Conservation (phyloP, 2,888 invertebrate genomes). For the Hypselothyrea guttata region DNA sequence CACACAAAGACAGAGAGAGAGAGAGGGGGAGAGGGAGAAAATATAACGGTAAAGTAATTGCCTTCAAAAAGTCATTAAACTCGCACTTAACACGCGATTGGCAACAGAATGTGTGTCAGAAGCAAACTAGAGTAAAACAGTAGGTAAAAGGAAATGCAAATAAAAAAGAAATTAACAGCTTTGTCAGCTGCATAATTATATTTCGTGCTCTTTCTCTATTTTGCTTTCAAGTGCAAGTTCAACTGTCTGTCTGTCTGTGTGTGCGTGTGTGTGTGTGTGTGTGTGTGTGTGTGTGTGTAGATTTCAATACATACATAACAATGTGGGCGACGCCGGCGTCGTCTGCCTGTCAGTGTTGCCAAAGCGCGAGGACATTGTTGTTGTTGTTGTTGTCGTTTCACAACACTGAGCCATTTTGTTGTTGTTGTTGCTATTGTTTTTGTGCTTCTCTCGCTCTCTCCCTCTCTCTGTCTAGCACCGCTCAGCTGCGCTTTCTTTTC, state of each 20-base stretch:
- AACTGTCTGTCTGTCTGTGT: slow-evolving; percentile 6
- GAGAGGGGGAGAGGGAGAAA: background rate
- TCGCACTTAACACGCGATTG: slow-evolving; percentile 43
- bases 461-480: too few species aligned
- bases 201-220: slow-evolving; percentile 6
- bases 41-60: too few species aligned
- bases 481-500: too few species aligned
- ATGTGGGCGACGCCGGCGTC: slow-evolving; percentile 23
- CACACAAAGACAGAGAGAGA: slow-evolving; percentile 1
- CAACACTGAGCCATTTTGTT: slow-evolving; percentile 52
- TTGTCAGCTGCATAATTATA: slow-evolving; percentile 32
- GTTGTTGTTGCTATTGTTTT: background rate
- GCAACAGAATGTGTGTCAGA: slow-evolving; percentile 34
- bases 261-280: slow-evolving; percentile 4
- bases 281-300: slow-evolving; percentile 16
- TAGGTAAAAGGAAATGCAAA: too few species aligned
- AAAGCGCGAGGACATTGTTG: slow-evolving; percentile 43
- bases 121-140: slow-evolving; percentile 2
- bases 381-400: slow-evolving; percentile 38
- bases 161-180: background rate
- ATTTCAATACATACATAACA: slow-evolving; percentile 45
- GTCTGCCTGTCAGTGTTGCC: slow-evolving; percentile 22
- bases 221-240: slow-evolving; percentile 45
- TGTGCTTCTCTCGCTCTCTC: background rate
- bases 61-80: slow-evolving; percentile 40